A percentile compares a stretch with the other conserved stretches of the same genome.
These are phyloP conservation scores for Lycia hirtaria DNA, from an alignment of 2,888 invertebrate species.

Conservation along the genomic window DNA sequence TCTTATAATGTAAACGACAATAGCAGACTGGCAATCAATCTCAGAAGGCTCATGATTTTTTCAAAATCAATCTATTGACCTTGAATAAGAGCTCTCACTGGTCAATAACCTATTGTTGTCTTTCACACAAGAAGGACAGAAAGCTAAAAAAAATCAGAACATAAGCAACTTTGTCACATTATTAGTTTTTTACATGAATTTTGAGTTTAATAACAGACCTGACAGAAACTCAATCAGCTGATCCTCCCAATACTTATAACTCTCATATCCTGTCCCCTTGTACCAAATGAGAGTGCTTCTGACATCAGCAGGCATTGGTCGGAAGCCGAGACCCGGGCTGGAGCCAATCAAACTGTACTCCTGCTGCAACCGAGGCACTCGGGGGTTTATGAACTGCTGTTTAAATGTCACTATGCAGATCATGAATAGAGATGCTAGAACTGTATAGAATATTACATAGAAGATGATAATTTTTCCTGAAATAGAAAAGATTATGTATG, in stretches of 20 bases:
- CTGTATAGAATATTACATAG: slow-evolving; percentile 96
- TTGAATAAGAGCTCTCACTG: no score
- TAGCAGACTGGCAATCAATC: no score
- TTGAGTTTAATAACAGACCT: slow-evolving; percentile 82
- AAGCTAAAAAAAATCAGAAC: no score
- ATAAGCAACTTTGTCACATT: no score
- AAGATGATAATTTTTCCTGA: slow-evolving; percentile 96
- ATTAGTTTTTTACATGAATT: no score
- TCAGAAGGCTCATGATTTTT: no score
- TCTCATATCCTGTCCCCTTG: slow-evolving; percentile 91
- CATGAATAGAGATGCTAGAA: slow-evolving; percentile 94
- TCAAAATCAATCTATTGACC: no score
- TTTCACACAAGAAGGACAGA: no score
- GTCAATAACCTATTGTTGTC: no score
- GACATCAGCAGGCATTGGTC: slow-evolving; percentile 96
- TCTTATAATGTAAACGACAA: no score
- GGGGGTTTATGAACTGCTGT: slow-evolving; percentile 94
- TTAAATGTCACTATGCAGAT: slow-evolving; percentile 97
- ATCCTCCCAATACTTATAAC: slow-evolving; percentile 92
- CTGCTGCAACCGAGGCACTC: slow-evolving; percentile 94
- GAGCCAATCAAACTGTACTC: slow-evolving; percentile 94
- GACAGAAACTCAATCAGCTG: slow-evolving; percentile 91
- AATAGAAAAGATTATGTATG: not conserved
- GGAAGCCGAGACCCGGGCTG: slow-evolving; percentile 98
- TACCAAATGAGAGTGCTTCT: slow-evolving; percentile 98